These are phyloP conservation scores for Orchesellides sinensis DNA, from an alignment of 2,888 invertebrate species.

Conservation along the genomic window DNA sequence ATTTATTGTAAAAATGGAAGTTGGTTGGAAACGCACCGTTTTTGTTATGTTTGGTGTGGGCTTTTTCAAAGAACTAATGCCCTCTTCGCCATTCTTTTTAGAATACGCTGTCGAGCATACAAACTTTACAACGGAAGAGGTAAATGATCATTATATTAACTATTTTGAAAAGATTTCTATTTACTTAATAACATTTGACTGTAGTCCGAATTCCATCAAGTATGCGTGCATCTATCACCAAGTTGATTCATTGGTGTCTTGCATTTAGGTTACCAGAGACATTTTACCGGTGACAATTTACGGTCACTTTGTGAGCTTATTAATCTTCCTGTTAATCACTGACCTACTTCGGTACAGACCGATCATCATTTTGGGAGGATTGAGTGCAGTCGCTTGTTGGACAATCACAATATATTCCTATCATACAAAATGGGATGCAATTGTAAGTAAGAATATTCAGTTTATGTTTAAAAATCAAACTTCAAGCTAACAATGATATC, in stretches of 20 bases:
- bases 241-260: background rate
- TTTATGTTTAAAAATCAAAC: background rate
- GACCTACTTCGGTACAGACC: conserved; percentile 32
- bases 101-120: conserved; percentile 39
- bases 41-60: conserved; percentile 36
- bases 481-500: background rate
- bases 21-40: conserved; percentile 45
- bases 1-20: conserved; percentile 5
- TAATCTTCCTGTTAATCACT: conserved; percentile 28
- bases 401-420: conserved; percentile 38
- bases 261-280: background rate
- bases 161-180: background rate
- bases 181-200: background rate
- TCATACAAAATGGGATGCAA: conserved; percentile 28
- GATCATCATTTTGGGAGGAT: conserved; percentile 24
- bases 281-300: conserved; percentile 36
- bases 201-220: background rate
- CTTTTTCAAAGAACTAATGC: conserved; percentile 34
- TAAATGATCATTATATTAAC: conserved; percentile 3
- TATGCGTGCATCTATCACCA: background rate
- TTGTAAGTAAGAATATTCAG: conserved; percentile 7
- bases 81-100: conserved; percentile 39
- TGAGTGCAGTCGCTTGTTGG: conserved; percentile 43
- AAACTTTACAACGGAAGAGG: conserved; percentile 29
- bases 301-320: conserved; percentile 28